Conservation (phyloP, 2,113 vertebrate genomes). For the Poeciliopsis turrubarensis region DNA sequence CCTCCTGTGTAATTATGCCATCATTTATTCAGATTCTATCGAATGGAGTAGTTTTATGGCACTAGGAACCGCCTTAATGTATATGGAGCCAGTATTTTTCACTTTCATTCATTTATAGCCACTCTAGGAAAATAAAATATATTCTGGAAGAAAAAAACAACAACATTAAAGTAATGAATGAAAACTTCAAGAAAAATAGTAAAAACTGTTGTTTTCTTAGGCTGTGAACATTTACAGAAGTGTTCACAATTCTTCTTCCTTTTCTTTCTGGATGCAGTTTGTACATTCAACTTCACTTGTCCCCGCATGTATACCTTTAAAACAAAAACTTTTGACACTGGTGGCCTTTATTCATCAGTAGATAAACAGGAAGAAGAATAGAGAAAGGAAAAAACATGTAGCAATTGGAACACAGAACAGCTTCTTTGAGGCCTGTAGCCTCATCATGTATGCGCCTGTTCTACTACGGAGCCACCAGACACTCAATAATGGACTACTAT, state of each 20-base stretch:
- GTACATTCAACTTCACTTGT: background rate
- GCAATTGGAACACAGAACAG: no score
- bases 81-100: constrained; percentile 46
- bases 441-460: no score
- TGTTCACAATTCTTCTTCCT: background rate
- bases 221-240: background rate
- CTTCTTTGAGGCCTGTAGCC: no score
- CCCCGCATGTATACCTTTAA: background rate
- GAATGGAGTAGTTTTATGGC: constrained; percentile 56
- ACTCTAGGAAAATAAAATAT: constrained; percentile 3
- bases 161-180: background rate
- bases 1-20: constrained; percentile 69
- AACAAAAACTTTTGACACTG: no score
- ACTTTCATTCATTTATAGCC: constrained; percentile 19
- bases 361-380: no score
- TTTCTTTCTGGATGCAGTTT: background rate
- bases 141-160: background rate
- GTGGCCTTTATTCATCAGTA: no score
- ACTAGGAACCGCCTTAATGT: constrained; percentile 33
- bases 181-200: background rate
- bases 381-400: no score
- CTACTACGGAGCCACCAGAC: background rate
- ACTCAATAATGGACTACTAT: no score
- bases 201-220: background rate
- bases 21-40: constrained; percentile 69